Base-by-base conservation (phyloP, 2,113 vertebrate genomes). In the Aldabrachelys gigantea region DNA sequence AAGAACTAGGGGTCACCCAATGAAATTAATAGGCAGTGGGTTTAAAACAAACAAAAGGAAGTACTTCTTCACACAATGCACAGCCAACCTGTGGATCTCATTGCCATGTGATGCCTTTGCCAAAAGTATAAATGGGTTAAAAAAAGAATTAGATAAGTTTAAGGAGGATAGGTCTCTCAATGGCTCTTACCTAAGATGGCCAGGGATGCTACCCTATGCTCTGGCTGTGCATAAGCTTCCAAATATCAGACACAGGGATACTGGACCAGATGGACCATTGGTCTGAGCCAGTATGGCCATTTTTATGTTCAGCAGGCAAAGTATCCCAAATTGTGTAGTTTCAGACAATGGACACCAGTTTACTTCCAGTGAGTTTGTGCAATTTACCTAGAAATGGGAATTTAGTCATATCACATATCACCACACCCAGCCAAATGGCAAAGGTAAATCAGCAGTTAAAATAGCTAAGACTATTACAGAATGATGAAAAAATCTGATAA, bases 331-430 rank as follows among this genome's bases (percentile, higher is more conserved):
- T 92, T 96, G 80, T 93, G 83, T 92, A 88, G 89, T 96, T 95
- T 93, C 93, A 97, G 91, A 97, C 91, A 96, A 96, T 95, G 96
- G 96, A 52, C 62, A 75, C 75, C 79, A 75, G 90, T 95, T 97
- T 97, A 95, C 91, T 97, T 29, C 2, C 95, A 96, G 78, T 76
- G 53, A 84, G 81, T 91, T 85, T 95, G 93, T 95, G 90, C 95
- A 96, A 95, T 97, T 97, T 97, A 95, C 87, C 90, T 95, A 89
- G 83, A 95, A 97, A 97, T 93, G 87, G 95, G 95, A 96, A 97
- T 31, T 62, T 13, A 35, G 27, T 29, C 57, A 29, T 59, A 29
- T 59, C 57, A 27, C 27, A 59, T 59, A 59, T 59, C 27, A 13
- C 57, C 5, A 59, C 1, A 96, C 87, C 94, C 94, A 89, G 87